Evolutionary conservation across 2,113 vertebrate genomes (phyloP).

Genomic region (Phoxinus phoxinus): DNA sequence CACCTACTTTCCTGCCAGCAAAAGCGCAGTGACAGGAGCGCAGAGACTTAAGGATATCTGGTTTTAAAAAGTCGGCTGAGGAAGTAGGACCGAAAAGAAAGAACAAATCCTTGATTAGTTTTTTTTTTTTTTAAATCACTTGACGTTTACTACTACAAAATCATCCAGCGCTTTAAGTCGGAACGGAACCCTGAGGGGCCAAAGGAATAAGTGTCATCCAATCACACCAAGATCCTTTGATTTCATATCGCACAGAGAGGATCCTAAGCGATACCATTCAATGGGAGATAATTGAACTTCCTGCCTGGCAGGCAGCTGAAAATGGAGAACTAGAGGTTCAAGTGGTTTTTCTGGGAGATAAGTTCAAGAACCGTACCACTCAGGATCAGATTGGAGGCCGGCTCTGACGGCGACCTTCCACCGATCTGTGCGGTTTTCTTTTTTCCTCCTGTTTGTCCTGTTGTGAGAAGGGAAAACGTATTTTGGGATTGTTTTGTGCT

Average conservation of each 20-base stretch:
- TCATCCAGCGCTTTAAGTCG: constrained; percentile 27
- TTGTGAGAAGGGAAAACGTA: constrained; percentile 12
- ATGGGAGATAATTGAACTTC: constrained; percentile 47
- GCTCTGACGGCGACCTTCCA: background rate
- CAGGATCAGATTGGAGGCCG: constrained; percentile 20
- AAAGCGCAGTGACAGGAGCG: background rate
- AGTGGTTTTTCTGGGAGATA: background rate
- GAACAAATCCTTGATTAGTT: constrained; percentile 11
- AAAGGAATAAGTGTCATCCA: constrained; percentile 36
- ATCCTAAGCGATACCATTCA: constrained; percentile 34
- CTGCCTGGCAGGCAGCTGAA: constrained; percentile 40
- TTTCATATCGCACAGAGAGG: constrained; percentile 33
- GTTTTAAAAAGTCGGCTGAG: background rate
- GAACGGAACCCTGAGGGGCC: background rate
- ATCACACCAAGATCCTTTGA: constrained; percentile 37
- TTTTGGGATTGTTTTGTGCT: constrained; percentile 39
- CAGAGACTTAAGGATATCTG: constrained; percentile 23
- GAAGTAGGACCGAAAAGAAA: background rate
- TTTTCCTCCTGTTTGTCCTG: background rate
- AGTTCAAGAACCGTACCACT: constrained; percentile 6
- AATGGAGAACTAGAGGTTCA: constrained; percentile 41
- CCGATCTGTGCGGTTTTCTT: background rate
- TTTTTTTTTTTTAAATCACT: constrained; percentile 31
- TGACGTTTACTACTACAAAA: constrained; percentile 18
- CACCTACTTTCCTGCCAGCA: constrained; percentile 31